Evolutionary conservation across 2,113 vertebrate genomes (phyloP).

Genomic region (Cryptoleucopteryx plumbea): DNA sequence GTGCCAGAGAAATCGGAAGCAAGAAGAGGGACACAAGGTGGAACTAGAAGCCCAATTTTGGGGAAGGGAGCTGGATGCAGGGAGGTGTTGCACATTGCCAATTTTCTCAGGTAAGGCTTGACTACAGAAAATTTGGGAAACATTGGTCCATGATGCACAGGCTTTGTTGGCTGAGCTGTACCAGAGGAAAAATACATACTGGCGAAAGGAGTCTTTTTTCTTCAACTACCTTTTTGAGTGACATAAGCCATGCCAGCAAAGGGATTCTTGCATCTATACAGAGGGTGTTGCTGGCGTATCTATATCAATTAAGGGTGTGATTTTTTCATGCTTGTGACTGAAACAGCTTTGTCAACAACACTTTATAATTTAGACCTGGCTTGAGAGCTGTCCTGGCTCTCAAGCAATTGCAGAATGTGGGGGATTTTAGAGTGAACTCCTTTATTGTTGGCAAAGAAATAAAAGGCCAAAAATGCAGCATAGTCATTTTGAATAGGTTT

Average conservation of each 20-base stretch:
- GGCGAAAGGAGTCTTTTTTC: background rate
- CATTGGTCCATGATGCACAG: background rate
- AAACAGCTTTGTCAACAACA: conserved; percentile 51
- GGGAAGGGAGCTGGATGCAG: background rate
- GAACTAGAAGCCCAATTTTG: background rate
- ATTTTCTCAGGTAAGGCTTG: background rate
- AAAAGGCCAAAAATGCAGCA: background rate
- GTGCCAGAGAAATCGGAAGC: background rate
- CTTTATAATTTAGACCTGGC: conserved; percentile 62
- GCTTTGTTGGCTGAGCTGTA: background rate
- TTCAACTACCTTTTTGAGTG: conserved; percentile 31
- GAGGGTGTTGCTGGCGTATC: conserved; percentile 39
- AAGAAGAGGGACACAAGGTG: background rate
- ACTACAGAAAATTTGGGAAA: background rate
- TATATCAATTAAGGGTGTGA: conserved; percentile 63
- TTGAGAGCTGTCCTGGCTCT: conserved; percentile 46
- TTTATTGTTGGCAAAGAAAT: conserved; percentile 4
- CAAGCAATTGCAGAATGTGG: background rate
- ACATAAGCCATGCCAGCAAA: conserved; percentile 26
- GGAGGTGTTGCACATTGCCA: background rate
- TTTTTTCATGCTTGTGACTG: conserved; percentile 44
- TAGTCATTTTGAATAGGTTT: background rate
- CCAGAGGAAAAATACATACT: background rate
- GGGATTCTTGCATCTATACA: conserved; percentile 28
- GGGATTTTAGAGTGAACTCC: conserved; percentile 25